A percentile compares a stretch with the other conserved stretches of the same genome.
Evolutionary conservation across 2,797 vertebrate genomes (phyloP).

Genomic region (Xiphorhynchus erythropygius): DNA sequence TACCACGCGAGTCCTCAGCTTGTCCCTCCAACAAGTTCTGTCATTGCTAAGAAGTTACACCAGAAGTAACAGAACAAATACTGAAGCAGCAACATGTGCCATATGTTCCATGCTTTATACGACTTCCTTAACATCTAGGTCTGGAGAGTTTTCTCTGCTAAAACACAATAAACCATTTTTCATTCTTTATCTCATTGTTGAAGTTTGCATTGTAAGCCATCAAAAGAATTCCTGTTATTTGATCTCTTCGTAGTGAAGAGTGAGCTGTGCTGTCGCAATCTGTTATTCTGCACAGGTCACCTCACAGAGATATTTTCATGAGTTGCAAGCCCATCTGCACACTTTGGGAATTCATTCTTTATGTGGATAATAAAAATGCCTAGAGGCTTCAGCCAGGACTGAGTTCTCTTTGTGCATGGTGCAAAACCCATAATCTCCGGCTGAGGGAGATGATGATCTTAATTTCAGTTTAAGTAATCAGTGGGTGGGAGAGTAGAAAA

Average conservation of each 20-base stretch:
- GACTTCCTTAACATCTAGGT: not conserved
- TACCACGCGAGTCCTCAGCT: not conserved
- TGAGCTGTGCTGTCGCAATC: rapidly evolving
- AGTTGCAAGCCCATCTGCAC: not conserved
- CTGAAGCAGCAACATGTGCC: rapidly evolving
- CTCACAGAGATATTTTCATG: not conserved
- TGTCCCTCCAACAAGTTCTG: not conserved
- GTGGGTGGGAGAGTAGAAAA: not conserved
- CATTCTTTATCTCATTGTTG: not conserved
- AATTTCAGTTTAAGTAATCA: not conserved
- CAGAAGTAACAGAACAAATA: not conserved
- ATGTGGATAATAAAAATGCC: not conserved
- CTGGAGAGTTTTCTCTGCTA: not conserved
- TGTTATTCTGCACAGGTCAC: not conserved
- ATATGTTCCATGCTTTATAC: rapidly evolving
- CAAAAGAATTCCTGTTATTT: not conserved
- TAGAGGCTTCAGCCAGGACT: not conserved
- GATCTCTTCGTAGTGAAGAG: not conserved
- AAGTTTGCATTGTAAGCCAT: not conserved
- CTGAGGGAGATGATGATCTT: not conserved
- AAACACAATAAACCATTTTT: not conserved
- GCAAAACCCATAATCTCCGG: not conserved
- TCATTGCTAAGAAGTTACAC: not conserved
- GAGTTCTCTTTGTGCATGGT: not conserved
- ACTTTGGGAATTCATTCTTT: not conserved